phyloP scores from a whole-genome alignment of 2,888 invertebrate species.

The Agrotis segetum region DNA sequence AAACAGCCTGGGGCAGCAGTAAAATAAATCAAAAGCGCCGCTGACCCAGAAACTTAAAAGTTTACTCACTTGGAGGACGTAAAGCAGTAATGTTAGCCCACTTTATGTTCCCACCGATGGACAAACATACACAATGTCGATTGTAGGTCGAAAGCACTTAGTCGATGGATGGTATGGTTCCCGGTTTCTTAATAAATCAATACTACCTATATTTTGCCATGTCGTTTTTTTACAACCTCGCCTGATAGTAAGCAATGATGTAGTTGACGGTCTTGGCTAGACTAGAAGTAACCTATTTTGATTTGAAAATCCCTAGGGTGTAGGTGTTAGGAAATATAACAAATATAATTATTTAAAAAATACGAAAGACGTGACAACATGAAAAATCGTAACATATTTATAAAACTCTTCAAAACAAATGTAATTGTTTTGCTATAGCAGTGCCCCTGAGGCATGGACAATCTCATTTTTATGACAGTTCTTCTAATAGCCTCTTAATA shows the following conservation, averaged over 20 bases:
- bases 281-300: too few species aligned
- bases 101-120: constrained; percentile 41
- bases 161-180: background rate
- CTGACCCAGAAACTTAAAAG: constrained; percentile 58
- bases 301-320: too few species aligned
- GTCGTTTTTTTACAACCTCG: background rate
- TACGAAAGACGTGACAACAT: background rate
- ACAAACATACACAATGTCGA: constrained; percentile 18
- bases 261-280: too few species aligned
- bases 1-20: constrained; percentile 28
- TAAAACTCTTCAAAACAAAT: too few species aligned
- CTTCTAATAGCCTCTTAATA: background rate
- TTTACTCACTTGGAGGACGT: constrained; percentile 46
- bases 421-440: background rate
- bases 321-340: too few species aligned
- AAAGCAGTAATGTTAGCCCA: constrained; percentile 28
- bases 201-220: too few species aligned
- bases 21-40: constrained; percentile 57
- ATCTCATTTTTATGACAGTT: background rate
- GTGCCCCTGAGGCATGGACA: background rate
- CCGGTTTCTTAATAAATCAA: background rate
- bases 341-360: background rate
- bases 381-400: background rate
- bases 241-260: too few species aligned
- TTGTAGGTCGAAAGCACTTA: constrained; percentile 13